Base-by-base conservation (phyloP, 2,888 invertebrate species). In the Allacma fusca region DNA sequence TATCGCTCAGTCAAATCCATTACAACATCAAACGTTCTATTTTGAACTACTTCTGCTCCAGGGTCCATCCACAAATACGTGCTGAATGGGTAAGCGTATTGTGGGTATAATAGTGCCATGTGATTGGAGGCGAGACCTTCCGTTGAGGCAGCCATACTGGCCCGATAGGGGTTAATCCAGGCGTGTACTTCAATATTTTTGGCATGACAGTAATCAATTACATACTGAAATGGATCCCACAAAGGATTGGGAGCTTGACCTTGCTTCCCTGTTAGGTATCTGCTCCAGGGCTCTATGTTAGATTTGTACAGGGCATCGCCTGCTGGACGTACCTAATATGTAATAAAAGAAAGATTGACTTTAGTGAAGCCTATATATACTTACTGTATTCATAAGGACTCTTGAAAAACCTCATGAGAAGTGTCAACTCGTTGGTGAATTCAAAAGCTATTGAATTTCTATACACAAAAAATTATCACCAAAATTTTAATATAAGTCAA, bases 101-200 rank as follows among this genome's bases (percentile, higher is more conserved):
- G 65, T 0, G 81, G 81, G 57, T 70, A 82, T 40, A 72, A 57
- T 1, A 69, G 69, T 9, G 81, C 82, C 82, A 82, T 81, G 62
- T 83, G 83, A 69, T 81, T 82, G 7, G 68, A 24, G 2, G 82
- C 80, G 16, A 83, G 62, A 4, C 77, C 81, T 24, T 70, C 68
- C 0, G 59, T 68, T 4, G 79, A 74, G 0, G 78, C 68, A 1
- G 68, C 16, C 40, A 83, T 68, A 26, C 72, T 79, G 12, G 82
- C 83, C 57, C 83, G 74, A 34, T 83, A 83, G 21, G 83, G 83
- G 75, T 83, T 83, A 13, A 83, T 80, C 83, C 83, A 83, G 16
- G 81, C 83, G 72, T 83, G 83, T 23, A 83, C 80, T 70, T 81
- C 80, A 21, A 83, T 82, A 50, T 79, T 80, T 59, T 57, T 71